A percentile compares a stretch with the other conserved stretches of the same genome.
These are phyloP conservation scores for Diadophis punctatus DNA, from an alignment of 2,113 vertebrate species.

Conservation along the genomic window DNA sequence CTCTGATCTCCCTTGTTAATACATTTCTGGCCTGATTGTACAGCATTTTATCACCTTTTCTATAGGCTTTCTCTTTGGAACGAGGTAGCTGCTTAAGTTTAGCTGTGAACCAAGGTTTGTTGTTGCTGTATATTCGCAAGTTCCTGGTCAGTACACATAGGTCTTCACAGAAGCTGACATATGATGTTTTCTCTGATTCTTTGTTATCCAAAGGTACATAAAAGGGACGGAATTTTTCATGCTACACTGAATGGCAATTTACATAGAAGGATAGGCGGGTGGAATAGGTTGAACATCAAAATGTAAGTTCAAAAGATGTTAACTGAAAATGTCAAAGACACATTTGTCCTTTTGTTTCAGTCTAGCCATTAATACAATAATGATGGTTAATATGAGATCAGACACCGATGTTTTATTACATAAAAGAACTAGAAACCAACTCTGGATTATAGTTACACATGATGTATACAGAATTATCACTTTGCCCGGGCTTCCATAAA, in stretches of 20 bases:
- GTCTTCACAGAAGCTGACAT: too few relatives aligned
- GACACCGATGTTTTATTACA: not conserved
- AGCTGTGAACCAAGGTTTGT: too few relatives aligned
- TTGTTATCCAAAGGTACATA: constrained; percentile 8
- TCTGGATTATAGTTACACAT: not conserved
- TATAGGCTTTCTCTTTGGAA: too few relatives aligned
- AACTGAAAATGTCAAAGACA: not conserved
- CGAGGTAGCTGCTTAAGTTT: too few relatives aligned
- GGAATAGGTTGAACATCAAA: constrained; percentile 4
- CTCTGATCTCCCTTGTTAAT: too few relatives aligned
- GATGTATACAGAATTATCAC: not conserved
- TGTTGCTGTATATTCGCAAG: too few relatives aligned
- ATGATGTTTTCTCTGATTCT: not conserved
- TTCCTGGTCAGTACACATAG: too few relatives aligned
- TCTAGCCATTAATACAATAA: not conserved
- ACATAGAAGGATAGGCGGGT: not conserved
- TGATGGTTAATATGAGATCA: not conserved
- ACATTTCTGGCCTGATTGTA: too few relatives aligned
- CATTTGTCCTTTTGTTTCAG: not conserved
- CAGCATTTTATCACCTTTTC: too few relatives aligned
- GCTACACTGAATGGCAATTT: constrained; percentile 8
- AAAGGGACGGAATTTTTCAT: constrained; percentile 24
- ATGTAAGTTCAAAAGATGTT: not conserved
- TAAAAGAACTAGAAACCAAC: not conserved
- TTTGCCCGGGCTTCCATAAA: not conserved